A percentile compares a stretch with the other conserved stretches of the same genome.
Conservation (phyloP, 2,888 invertebrate species). For the Tipula helvola region DNA sequence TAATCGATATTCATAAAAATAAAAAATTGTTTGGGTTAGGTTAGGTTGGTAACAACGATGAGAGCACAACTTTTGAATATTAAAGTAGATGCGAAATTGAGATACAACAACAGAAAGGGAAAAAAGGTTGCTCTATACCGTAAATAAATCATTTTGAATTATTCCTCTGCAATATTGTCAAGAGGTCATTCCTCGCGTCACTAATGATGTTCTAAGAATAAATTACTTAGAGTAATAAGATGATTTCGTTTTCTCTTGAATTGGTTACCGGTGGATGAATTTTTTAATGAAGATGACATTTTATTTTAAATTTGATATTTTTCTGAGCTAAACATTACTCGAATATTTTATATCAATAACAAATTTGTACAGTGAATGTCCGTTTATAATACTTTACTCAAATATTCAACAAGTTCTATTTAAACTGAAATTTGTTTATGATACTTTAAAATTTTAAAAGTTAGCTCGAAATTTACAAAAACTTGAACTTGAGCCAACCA, state of each 20-base stretch:
- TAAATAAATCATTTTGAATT: not conserved
- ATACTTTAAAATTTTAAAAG: too few relatives aligned
- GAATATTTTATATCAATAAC: not conserved
- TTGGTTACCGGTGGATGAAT: not conserved
- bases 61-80: not conserved
- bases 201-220: not conserved
- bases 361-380: too few relatives aligned
- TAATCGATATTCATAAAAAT: not conserved
- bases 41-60: not conserved
- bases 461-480: too few relatives aligned
- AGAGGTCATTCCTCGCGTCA: not conserved
- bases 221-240: not conserved
- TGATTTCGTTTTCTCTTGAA: not conserved
- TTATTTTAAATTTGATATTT: not conserved
- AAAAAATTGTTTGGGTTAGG: not conserved
- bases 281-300: not conserved
- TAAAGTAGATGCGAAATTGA: not conserved
- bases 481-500: too few relatives aligned
- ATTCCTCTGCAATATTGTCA: not conserved
- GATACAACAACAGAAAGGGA: not conserved
- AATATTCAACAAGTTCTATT: too few relatives aligned
- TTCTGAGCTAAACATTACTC: too few relatives aligned
- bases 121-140: not conserved
- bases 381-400: too few relatives aligned
- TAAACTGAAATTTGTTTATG: too few relatives aligned